Conservation (phyloP, 2,113 vertebrate genomes). For the Psammodynastes pulverulentus region DNA sequence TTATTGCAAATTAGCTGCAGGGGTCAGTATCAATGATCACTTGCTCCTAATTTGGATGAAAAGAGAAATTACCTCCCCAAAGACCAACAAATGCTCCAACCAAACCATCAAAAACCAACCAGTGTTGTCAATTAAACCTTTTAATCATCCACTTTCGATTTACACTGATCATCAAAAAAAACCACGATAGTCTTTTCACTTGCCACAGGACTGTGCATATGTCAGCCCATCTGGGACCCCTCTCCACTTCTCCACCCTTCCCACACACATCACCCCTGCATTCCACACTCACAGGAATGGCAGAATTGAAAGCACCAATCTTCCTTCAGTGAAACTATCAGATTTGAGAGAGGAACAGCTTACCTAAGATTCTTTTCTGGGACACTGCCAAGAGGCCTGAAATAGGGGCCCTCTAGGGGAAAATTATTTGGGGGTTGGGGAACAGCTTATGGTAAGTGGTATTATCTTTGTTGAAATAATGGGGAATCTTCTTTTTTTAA, state of each 20-base stretch:
- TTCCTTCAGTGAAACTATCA: constrained; percentile 7
- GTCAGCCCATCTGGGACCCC: not conserved
- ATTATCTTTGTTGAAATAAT: not conserved
- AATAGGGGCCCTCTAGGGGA: not conserved
- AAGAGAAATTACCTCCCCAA: not conserved
- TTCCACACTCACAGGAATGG: not conserved
- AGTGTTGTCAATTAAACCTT: not conserved
- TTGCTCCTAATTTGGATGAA: not conserved
- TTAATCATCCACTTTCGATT: constrained; percentile 5
- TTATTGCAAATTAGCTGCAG: not conserved
- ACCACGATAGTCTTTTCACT: not conserved
- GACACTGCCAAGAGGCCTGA: not conserved
- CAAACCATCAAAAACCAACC: not conserved
- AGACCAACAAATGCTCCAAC: not conserved
- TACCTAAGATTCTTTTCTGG: not conserved
- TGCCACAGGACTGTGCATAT: not conserved
- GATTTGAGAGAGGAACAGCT: not conserved
- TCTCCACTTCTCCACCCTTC: not conserved
- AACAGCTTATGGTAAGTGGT: too few species aligned
- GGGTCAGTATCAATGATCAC: not conserved
- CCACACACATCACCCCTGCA: not conserved
- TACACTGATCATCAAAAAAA: constrained; percentile 21
- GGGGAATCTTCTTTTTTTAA: not conserved
- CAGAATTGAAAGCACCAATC: not conserved
- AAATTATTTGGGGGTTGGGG: not conserved